Conservation (phyloP, 2,888 invertebrate species). For the Ceratothoa steindachneri region DNA sequence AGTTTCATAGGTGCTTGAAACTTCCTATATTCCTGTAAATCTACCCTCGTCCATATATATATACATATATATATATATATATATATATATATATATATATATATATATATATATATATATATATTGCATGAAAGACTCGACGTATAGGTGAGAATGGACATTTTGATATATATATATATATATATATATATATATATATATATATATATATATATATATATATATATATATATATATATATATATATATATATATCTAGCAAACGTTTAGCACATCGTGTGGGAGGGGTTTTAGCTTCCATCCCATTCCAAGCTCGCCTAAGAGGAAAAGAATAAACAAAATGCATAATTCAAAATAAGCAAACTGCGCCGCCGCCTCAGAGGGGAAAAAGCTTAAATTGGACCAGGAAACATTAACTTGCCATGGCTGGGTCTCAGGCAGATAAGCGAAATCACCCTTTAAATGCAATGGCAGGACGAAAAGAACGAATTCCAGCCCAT, state of each 20-base stretch:
- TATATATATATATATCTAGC: slow-evolving; percentile 15
- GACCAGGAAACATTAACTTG: not conserved
- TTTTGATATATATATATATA: slow-evolving; percentile 13
- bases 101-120: slow-evolving; percentile 1
- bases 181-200: slow-evolving; percentile 5
- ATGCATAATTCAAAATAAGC: not conserved
- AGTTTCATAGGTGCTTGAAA: no score
- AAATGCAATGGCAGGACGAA: not conserved
- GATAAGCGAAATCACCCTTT: not conserved
- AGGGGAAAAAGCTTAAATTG: not conserved
- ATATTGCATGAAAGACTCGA: no score
- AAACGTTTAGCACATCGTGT: no score
- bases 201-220: not conserved
- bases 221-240: slow-evolving; percentile 9
- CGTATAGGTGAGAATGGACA: not conserved
- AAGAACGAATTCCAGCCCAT: not conserved
- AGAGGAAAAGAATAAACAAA: not conserved
- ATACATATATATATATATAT: slow-evolving; percentile 1
- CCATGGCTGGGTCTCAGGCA: not conserved
- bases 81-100: slow-evolving; percentile 5
- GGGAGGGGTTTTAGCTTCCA: no score
- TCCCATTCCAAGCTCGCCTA: not conserved
- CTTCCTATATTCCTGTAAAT: not conserved
- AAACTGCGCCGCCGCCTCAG: not conserved
- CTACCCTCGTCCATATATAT: no score